A percentile compares a stretch with the other conserved stretches of the same genome.
These are phyloP conservation scores for Bambusicola thoracicus DNA, from an alignment of 2,113 vertebrate species.

Conservation along the genomic window DNA sequence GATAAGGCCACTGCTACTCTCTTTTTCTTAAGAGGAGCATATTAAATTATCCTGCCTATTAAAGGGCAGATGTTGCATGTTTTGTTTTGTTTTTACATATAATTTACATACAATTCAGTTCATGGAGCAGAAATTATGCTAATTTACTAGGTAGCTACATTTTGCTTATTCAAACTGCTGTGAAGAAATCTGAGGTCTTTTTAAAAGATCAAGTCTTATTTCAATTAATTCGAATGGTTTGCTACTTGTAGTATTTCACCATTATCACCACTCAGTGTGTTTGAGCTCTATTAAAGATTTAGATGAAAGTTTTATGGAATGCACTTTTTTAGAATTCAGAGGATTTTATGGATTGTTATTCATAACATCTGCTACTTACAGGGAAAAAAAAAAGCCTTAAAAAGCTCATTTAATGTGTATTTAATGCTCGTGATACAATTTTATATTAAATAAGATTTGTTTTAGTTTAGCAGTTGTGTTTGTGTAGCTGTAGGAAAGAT, in stretches of 20 bases:
- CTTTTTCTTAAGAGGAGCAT: constrained; percentile 57
- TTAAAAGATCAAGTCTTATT: constrained; percentile 46
- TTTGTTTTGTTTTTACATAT: not conserved
- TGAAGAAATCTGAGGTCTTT: constrained; percentile 3
- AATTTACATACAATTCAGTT: constrained; percentile 68
- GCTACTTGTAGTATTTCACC: constrained; percentile 58
- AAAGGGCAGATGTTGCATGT: constrained; percentile 50
- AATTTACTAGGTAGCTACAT: not conserved
- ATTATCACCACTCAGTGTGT: constrained; percentile 56
- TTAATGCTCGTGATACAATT: constrained; percentile 71
- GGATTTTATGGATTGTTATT: constrained; percentile 77
- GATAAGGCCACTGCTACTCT: constrained; percentile 26
- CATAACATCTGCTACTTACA: constrained; percentile 78
- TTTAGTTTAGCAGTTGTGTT: constrained; percentile 55
- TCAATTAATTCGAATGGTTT: constrained; percentile 62
- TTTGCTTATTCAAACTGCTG: constrained; percentile 2
- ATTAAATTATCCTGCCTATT: constrained; percentile 60
- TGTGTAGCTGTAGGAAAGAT: constrained; percentile 15
- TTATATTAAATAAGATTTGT: constrained; percentile 62
- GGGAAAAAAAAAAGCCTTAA: constrained; percentile 71
- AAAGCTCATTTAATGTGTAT: constrained; percentile 74
- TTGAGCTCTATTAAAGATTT: constrained; percentile 70
- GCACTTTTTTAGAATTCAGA: constrained; percentile 70
- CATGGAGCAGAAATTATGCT: not conserved
- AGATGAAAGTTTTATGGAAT: constrained; percentile 75